These are phyloP conservation scores for Eumeta japonica DNA, from an alignment of 1,140 invertebrate species.

Conservation along the genomic window DNA sequence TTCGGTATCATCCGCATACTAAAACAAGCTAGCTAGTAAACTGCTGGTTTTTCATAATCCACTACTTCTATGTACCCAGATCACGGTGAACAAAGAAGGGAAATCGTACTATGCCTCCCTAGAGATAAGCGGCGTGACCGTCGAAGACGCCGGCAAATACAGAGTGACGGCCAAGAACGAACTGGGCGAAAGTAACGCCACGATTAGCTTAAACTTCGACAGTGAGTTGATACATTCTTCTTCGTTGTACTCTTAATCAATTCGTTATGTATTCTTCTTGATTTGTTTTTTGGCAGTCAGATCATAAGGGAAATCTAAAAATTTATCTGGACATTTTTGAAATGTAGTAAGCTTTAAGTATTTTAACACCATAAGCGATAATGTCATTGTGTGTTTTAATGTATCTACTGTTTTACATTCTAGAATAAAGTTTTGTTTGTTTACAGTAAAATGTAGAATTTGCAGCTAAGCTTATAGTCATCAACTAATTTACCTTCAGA, in stretches of 20 bases:
- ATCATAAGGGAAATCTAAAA: background rate
- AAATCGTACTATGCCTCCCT: slow-evolving; percentile 90
- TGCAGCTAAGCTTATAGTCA: slow-evolving; percentile 43
- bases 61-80: no score
- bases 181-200: slow-evolving; percentile 92
- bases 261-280: slow-evolving; percentile 7
- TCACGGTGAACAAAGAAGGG: slow-evolving; percentile 85
- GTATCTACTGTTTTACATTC: no score
- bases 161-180: slow-evolving; percentile 95
- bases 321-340: background rate
- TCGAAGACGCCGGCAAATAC: slow-evolving; percentile 96
- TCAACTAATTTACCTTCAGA: slow-evolving; percentile 35
- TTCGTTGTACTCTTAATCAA: background rate
- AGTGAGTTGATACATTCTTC: slow-evolving; percentile 85
- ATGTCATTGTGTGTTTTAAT: no score
- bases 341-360: background rate
- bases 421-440: slow-evolving; percentile 1
- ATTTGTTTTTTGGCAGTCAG: no score
- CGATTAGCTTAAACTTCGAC: slow-evolving; percentile 95
- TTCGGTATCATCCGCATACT: no score
- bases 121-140: slow-evolving; percentile 90
- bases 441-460: slow-evolving; percentile 33
- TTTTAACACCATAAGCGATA: no score
- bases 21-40: no score
- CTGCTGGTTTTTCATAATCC: no score